Percentiles rank a stretch among this genome's conserved stretches.
These are phyloP conservation scores for Diachasmimorpha longicaudata DNA, from an alignment of 1,140 invertebrate species.

Conservation along the genomic window DNA sequence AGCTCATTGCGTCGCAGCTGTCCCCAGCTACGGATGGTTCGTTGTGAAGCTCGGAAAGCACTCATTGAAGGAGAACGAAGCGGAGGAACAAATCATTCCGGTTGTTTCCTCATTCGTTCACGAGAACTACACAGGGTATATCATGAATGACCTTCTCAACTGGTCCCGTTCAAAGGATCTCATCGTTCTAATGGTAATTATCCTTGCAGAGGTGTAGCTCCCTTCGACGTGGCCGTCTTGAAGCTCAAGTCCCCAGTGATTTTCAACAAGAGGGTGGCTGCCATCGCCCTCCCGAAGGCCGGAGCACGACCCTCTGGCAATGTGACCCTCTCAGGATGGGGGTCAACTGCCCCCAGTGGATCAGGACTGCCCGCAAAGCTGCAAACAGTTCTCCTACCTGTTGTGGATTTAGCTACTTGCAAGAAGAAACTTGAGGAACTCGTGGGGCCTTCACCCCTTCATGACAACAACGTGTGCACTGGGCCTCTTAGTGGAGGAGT, in stretches of 20 bases:
- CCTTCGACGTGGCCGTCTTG: constrained; percentile 65
- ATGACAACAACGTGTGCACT: constrained; percentile 61
- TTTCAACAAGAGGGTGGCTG: constrained; percentile 54
- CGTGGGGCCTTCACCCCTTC: constrained; percentile 49
- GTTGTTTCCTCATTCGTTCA: constrained; percentile 45
- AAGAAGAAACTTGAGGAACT: constrained; percentile 38
- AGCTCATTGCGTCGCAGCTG: constrained; percentile 58
- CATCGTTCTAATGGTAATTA: background rate
- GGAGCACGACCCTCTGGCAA: constrained; percentile 55
- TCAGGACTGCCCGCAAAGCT: constrained; percentile 48
- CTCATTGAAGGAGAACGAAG: constrained; percentile 44
- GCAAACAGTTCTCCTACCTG: constrained; percentile 57
- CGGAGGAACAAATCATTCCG: constrained; percentile 47
- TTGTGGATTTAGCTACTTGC: constrained; percentile 56
- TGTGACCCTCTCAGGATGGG: constrained; percentile 60
- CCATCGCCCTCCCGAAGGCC: constrained; percentile 52
- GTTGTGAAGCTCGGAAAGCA: constrained; percentile 56
- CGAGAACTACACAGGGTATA: constrained; percentile 46
- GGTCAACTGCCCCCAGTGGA: constrained; percentile 56
- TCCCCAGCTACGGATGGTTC: constrained; percentile 34
- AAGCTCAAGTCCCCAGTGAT: constrained; percentile 58
- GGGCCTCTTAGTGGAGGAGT: constrained; percentile 59
- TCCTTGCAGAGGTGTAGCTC: constrained; percentile 45
- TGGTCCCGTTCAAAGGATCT: background rate
- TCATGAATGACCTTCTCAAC: too few relatives aligned